These are phyloP conservation scores for Drosophila ezoana DNA, from an alignment of 2,888 invertebrate species.

Conservation along the genomic window DNA sequence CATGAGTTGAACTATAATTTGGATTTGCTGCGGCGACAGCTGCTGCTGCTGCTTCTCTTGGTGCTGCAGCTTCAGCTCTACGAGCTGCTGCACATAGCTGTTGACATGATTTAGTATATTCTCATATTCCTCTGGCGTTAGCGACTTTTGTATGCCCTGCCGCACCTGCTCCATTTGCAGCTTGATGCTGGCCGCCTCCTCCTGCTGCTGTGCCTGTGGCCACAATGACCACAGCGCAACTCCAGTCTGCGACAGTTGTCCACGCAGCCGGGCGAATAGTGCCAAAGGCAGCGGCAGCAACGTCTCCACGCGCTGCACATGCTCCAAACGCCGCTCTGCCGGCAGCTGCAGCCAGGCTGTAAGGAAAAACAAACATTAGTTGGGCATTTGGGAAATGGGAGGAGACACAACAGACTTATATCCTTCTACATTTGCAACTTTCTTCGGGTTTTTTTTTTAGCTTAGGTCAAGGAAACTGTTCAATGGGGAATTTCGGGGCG, in stretches of 20 bases:
- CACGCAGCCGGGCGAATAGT: conserved; percentile 69
- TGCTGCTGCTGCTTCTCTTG: conserved; percentile 49
- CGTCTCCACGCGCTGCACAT: conserved; percentile 66
- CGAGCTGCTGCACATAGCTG: conserved; percentile 82
- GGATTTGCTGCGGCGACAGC: conserved; percentile 71
- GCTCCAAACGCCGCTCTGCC: conserved; percentile 84
- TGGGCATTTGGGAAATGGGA: conserved; percentile 12
- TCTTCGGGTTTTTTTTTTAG: not conserved
- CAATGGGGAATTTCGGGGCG: conserved; percentile 16
- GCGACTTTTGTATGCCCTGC: conserved; percentile 72
- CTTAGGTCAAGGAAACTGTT: conserved; percentile 8
- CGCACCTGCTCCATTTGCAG: conserved; percentile 67
- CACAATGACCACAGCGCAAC: conserved; percentile 58
- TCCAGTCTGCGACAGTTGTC: conserved; percentile 53
- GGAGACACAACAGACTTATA: conserved; percentile 25
- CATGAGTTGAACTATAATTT: conserved; percentile 77
- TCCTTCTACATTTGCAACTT: conserved; percentile 82
- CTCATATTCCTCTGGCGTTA: conserved; percentile 82
- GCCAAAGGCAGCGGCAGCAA: conserved; percentile 78
- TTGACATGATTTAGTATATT: conserved; percentile 83
- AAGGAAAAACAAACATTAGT: conserved; percentile 53
- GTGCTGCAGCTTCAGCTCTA: conserved; percentile 79
- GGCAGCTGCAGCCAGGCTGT: conserved; percentile 81
- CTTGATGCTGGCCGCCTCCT: conserved; percentile 40
- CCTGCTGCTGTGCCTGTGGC: conserved; percentile 35